These are phyloP conservation scores for Machimus atricapillus DNA, from an alignment of 2,888 invertebrate genomes.

Conservation along the genomic window DNA sequence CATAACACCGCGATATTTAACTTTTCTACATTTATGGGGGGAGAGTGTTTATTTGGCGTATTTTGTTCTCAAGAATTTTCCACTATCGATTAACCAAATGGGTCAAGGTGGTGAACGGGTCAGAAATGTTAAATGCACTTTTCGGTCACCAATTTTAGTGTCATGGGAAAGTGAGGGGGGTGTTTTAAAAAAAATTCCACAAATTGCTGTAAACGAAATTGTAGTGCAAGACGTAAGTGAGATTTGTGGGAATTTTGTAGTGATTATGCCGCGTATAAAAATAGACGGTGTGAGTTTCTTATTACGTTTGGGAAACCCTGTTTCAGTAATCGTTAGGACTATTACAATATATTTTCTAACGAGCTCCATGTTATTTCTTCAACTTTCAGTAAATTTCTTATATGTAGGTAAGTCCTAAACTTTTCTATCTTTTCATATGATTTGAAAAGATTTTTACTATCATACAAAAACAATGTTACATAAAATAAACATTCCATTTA, in stretches of 20 bases:
- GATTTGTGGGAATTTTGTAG: neutral
- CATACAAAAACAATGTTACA: too few relatives aligned
- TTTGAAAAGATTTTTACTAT: too few relatives aligned
- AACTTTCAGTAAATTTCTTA: too few relatives aligned
- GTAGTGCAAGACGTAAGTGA: neutral
- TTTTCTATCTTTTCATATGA: too few relatives aligned
- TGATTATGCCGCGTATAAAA: neutral
- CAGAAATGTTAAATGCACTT: constrained; percentile 2
- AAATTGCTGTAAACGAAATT: neutral
- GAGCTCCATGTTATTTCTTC: too few relatives aligned
- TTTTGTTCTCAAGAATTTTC: constrained; percentile 14
- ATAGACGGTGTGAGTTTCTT: neutral
- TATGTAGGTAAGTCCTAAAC: too few relatives aligned
- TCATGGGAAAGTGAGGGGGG: neutral
- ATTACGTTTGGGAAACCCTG: too few relatives aligned
- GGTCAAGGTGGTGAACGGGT: constrained; percentile 14
- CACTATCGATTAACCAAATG: constrained; percentile 30
- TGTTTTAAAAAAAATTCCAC: neutral
- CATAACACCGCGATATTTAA: neutral
- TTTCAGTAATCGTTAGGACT: too few relatives aligned
- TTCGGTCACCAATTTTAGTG: constrained; percentile 3
- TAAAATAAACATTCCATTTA: too few relatives aligned
- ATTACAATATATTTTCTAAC: too few relatives aligned
- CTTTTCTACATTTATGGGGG: neutral
- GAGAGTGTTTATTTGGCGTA: neutral